Conservation (phyloP, 2,888 invertebrate species). For the Cotesia congregata region DNA sequence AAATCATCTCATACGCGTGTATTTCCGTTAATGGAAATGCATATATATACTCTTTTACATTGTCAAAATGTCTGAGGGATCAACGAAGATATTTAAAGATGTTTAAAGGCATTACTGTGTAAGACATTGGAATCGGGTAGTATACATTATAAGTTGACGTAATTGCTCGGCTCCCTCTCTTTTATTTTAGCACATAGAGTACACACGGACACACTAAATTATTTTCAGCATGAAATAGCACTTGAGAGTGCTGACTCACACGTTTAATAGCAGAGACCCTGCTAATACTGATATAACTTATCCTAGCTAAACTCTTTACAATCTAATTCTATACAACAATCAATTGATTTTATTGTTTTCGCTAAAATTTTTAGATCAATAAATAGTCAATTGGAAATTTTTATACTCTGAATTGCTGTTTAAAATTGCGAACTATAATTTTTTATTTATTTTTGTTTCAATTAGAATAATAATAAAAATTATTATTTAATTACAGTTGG, state of each 20-base stretch:
- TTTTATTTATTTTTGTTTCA: too few species aligned
- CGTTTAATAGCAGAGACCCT: constrained; percentile 27
- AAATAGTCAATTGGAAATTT: background rate
- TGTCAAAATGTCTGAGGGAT: background rate
- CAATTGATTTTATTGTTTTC: background rate
- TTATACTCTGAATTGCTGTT: too few species aligned
- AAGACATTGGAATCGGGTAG: constrained; percentile 3
- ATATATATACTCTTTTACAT: background rate
- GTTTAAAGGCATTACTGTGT: background rate
- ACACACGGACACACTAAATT: constrained; percentile 38
- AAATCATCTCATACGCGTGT: too few species aligned
- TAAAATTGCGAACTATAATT: too few species aligned
- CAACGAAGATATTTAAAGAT: background rate
- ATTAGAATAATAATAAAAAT: too few species aligned
- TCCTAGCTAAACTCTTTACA: constrained; percentile 19
- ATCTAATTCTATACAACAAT: constrained; percentile 23
- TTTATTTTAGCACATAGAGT: constrained; percentile 17
- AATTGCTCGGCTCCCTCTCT: constrained; percentile 15
- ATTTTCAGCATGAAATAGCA: constrained; percentile 40
- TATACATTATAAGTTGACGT: constrained; percentile 24
- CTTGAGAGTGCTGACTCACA: constrained; percentile 39
- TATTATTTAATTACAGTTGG: too few species aligned
- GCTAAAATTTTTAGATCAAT: background rate
- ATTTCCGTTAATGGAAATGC: background rate
- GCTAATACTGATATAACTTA: constrained; percentile 9